Conservation (phyloP, 2,888 invertebrate species). For the Agonopterix arenella region DNA sequence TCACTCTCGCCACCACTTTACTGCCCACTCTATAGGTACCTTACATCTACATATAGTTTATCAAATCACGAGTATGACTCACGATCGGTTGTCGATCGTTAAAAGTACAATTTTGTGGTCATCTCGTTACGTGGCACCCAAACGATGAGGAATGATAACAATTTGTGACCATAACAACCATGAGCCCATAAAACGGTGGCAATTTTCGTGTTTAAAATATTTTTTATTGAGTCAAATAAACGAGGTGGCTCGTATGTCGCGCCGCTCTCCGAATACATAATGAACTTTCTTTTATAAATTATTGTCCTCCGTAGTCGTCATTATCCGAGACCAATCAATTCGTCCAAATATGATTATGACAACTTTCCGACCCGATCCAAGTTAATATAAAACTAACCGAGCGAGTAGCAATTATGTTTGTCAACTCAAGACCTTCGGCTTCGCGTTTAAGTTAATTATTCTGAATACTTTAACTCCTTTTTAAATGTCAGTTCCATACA, state of each 20-base stretch:
- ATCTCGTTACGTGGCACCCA: not conserved
- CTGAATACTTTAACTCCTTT: slow-evolving; percentile 1
- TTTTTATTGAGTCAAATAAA: slow-evolving; percentile 36
- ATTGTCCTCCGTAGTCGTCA: slow-evolving; percentile 35
- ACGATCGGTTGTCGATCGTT: not conserved
- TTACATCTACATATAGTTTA: slow-evolving; percentile 1
- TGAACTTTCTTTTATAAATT: slow-evolving; percentile 44
- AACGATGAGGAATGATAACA: slow-evolving; percentile 7
- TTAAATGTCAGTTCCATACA: slow-evolving; percentile 1
- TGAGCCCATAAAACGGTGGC: slow-evolving; percentile 31
- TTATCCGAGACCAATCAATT: slow-evolving; percentile 39
- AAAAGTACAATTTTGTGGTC: not conserved
- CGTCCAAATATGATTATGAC: slow-evolving; percentile 47
- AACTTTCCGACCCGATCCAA: slow-evolving; percentile 16
- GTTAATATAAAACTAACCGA: not conserved
- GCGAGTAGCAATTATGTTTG: not conserved
- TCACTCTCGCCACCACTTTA: slow-evolving; percentile 18
- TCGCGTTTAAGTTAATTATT: not conserved
- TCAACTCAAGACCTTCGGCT: not conserved
- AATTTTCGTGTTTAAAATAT: slow-evolving; percentile 38
- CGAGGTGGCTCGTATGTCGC: slow-evolving; percentile 33
- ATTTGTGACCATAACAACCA: slow-evolving; percentile 23
- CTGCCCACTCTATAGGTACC: not conserved
- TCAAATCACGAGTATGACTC: no score
- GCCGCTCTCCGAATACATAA: slow-evolving; percentile 46